These are phyloP conservation scores for Caenorhabditis sp. DNA, from an alignment of 2,888 invertebrate genomes.

Conservation along the genomic window DNA sequence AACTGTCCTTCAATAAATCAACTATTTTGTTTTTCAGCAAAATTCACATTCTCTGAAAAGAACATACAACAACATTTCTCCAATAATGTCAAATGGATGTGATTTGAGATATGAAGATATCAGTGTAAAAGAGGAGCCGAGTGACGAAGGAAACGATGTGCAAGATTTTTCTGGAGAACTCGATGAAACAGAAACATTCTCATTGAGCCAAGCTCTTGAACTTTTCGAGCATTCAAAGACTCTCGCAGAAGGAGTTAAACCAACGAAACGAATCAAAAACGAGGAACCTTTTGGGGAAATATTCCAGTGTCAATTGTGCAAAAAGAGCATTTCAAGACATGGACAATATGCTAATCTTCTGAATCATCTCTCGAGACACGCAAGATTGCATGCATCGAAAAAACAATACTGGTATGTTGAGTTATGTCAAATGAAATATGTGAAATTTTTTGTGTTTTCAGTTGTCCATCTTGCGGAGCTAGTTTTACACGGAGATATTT, in stretches of 20 bases:
- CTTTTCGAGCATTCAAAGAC: conserved; percentile 17
- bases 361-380: conserved; percentile 45
- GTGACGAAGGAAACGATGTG: conserved; percentile 34
- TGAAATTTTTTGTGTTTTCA: no score
- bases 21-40: background rate
- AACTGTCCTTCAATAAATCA: background rate
- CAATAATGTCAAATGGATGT: conserved; percentile 20
- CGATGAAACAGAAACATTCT: conserved; percentile 25
- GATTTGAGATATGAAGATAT: conserved; percentile 22
- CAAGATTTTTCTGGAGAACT: conserved; percentile 28
- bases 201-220: conserved; percentile 25
- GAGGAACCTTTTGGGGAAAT: conserved; percentile 40
- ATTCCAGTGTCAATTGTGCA: conserved; percentile 40
- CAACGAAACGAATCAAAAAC: conserved; percentile 11
- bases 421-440: no score
- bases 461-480: conserved; percentile 42
- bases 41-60: conserved; percentile 15
- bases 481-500: conserved; percentile 41
- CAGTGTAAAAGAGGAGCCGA: conserved; percentile 36
- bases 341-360: conserved; percentile 47
- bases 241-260: conserved; percentile 8
- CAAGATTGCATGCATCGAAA: conserved; percentile 46
- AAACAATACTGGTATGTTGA: conserved; percentile 47
- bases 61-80: conserved; percentile 21
- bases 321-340: conserved; percentile 40